phyloP scores from a whole-genome alignment of 2,888 invertebrate genomes.

The Acleris laterana region DNA sequence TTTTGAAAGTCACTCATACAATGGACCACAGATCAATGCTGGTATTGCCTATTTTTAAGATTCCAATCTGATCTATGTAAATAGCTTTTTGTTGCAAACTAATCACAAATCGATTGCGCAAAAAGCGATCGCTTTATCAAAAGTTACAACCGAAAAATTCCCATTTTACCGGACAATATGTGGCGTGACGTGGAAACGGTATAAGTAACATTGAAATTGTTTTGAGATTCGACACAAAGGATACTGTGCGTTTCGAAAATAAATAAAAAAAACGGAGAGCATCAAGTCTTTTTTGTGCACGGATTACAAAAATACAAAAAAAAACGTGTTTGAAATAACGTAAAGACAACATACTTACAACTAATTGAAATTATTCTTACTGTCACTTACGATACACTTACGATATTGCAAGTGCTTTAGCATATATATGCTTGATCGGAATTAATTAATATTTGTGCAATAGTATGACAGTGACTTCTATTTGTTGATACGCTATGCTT shows the following conservation, averaged over 20 bases:
- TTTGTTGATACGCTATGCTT: neutral
- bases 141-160: conserved; percentile 51
- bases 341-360: too few relatives aligned
- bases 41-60: conserved; percentile 1
- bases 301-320: too few relatives aligned
- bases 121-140: conserved; percentile 49
- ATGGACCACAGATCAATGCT: neutral
- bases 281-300: too few relatives aligned
- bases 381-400: too few relatives aligned
- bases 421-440: too few relatives aligned
- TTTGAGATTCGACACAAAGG: conserved; percentile 2
- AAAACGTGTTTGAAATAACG: neutral
- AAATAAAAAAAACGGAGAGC: too few relatives aligned
- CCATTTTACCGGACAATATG: conserved; percentile 53
- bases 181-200: conserved; percentile 39
- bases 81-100: conserved; percentile 32
- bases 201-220: conserved; percentile 19
- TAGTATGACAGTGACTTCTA: too few relatives aligned
- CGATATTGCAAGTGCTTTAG: too few relatives aligned
- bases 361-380: too few relatives aligned
- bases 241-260: neutral
- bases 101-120: conserved; percentile 33
- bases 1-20: neutral
- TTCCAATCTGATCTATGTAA: conserved; percentile 12
- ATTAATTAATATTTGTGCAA: too few relatives aligned